phyloP scores from a whole-genome alignment of 2,888 invertebrate species.

The Trypoxylon attenuatum region DNA sequence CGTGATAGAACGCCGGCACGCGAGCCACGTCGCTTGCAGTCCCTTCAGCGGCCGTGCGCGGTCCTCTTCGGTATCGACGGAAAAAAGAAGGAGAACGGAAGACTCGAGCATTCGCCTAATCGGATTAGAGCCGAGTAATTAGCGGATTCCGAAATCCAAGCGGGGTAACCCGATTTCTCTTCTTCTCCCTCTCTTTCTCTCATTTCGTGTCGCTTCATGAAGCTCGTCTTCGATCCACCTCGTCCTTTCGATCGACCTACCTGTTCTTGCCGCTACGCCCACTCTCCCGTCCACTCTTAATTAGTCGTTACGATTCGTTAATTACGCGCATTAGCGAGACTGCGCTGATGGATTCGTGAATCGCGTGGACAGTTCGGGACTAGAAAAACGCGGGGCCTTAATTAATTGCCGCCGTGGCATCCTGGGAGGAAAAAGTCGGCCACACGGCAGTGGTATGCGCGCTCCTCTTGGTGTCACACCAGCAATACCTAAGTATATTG shows the following conservation, averaged over 20 bases:
- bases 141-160: conserved; percentile 36
- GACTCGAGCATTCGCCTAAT: conserved; percentile 33
- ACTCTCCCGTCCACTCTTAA: conserved; percentile 24
- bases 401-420: conserved; percentile 49
- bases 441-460: not conserved
- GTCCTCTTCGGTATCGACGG: not conserved
- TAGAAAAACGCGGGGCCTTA: conserved; percentile 18
- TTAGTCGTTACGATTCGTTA: conserved; percentile 46
- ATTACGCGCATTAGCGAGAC: conserved; percentile 51
- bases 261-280: too few species aligned
- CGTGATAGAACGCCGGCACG: conserved; percentile 48
- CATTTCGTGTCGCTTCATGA: too few species aligned
- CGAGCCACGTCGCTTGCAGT: conserved; percentile 1
- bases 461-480: too few species aligned
- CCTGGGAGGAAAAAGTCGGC: conserved; percentile 21
- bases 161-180: too few species aligned
- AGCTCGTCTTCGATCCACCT: too few species aligned
- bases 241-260: too few species aligned
- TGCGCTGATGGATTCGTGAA: conserved; percentile 46
- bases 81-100: not conserved
- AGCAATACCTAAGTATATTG: too few species aligned
- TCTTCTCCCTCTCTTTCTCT: too few species aligned
- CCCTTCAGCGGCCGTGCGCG: too few species aligned
- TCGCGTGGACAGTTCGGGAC: too few species aligned
- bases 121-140: conserved; percentile 52